These are phyloP conservation scores for Sipunculus nudus DNA, from an alignment of 2,888 invertebrate species.

Conservation along the genomic window DNA sequence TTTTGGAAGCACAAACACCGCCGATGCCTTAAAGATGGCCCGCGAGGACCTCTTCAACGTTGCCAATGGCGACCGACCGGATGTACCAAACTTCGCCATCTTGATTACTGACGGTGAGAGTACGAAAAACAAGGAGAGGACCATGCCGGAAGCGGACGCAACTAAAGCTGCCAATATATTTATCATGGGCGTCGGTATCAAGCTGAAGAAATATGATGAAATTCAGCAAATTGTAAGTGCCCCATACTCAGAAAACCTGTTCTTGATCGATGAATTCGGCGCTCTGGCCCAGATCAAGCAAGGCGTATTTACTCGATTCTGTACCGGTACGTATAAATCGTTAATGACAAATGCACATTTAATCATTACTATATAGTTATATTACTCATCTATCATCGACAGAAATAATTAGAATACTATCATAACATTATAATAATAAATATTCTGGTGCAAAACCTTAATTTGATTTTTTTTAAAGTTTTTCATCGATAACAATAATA, in stretches of 20 bases:
- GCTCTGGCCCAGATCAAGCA: too few relatives aligned
- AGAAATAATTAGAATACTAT: too few relatives aligned
- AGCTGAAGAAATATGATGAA: constrained; percentile 28
- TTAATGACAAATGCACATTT: too few relatives aligned
- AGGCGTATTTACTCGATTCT: too few relatives aligned
- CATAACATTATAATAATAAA: too few relatives aligned
- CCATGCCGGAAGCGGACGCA: constrained; percentile 36
- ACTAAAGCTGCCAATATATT: constrained; percentile 34
- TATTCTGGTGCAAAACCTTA: too few relatives aligned
- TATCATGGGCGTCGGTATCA: constrained; percentile 42
- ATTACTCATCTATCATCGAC: too few relatives aligned
- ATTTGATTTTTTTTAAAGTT: too few relatives aligned
- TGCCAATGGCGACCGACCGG: constrained; percentile 35
- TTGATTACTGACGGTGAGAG: constrained; percentile 46
- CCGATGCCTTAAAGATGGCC: constrained; percentile 17
- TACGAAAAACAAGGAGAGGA: constrained; percentile 26
- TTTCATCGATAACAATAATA: too few relatives aligned
- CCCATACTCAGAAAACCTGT: constrained; percentile 12
- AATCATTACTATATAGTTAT: too few relatives aligned
- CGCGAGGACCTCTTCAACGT: constrained; percentile 27
- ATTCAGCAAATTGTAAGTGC: constrained; percentile 24
- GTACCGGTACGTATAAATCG: too few relatives aligned
- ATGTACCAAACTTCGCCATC: constrained; percentile 44
- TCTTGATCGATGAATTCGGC: constrained; percentile 11
- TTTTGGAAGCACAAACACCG: constrained; percentile 12